phyloP scores from a whole-genome alignment of 2,888 invertebrate species.

The Drosophila subsilvestris region DNA sequence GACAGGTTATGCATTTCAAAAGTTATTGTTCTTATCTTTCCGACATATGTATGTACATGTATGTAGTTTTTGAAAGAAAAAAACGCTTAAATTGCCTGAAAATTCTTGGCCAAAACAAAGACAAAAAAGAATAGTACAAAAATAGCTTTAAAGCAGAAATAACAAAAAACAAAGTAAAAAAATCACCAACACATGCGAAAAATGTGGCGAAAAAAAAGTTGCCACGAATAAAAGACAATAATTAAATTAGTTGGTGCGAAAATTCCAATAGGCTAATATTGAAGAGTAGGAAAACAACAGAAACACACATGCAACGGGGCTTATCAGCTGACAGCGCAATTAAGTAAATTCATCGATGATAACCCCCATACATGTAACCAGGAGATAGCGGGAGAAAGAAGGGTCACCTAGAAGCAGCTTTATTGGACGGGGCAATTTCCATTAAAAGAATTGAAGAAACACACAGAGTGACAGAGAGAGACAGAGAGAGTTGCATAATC shows the following conservation, averaged over 20 bases:
- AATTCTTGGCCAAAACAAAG: constrained; percentile 23
- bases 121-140: constrained; percentile 30
- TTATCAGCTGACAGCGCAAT: constrained; percentile 8
- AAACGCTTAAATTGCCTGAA: constrained; percentile 4
- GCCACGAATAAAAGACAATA: constrained; percentile 41
- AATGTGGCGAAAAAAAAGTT: constrained; percentile 26
- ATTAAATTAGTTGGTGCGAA: constrained; percentile 32
- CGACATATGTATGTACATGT: too few relatives aligned
- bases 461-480: constrained; percentile 10
- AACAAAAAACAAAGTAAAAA: background rate
- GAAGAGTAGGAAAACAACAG: constrained; percentile 4
- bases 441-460: constrained; percentile 28
- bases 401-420: background rate
- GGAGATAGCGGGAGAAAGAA: background rate
- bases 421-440: constrained; percentile 18
- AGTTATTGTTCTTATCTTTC: background rate
- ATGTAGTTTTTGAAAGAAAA: constrained; percentile 4
- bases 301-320: background rate
- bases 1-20: constrained; percentile 17
- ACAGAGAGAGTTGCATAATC: constrained; percentile 45
- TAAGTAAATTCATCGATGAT: constrained; percentile 4
- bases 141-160: constrained; percentile 28
- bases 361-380: background rate
- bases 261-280: constrained; percentile 7
- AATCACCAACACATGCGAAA: background rate